Evolutionary conservation across 2,888 invertebrate species (phyloP), one percentile per base, ranked within the genome.

Genomic region (Oegoconia quadripuncta): DNA sequence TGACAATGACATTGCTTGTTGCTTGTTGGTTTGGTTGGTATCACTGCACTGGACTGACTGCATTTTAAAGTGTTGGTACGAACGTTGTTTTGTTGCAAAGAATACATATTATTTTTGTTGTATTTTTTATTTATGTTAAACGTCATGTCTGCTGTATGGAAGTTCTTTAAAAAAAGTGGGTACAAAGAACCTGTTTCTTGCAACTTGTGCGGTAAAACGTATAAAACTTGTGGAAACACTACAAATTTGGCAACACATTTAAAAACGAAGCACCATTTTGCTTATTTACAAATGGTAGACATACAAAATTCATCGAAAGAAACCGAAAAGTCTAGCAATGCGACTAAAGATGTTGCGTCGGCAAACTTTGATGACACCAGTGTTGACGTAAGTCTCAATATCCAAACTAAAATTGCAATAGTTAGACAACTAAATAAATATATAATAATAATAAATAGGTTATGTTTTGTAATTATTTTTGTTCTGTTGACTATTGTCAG

Each of bases 201-300:
- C 40, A 46, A 48, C 36, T 38, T 48, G 44, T 50, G 50, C 36
- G 48, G 42, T 30, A 50, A 50, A 46, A 48, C 29, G 26, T 50
- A 50, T 34, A 47, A 50, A 41, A 45, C 41, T 15, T 36, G 47
- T 35, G 50, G 50, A 26, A 50, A 50, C 26, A 46, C 48, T 16
- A 38, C 48, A 23, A 48, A 48, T 48, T 48, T 42, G 32, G 42
- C 41, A 22, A 32, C 44, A 44, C 46, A 46, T 38, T 41, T 51
- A 28, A 38, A 41, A 50, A 44, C 25, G 16, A 49, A 51, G 45
- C 45, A 51, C 26, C 31, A 49, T 13, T 22, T 38, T 45, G 47
- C 44, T 16, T 41, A 40, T 41, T 33, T 35, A 26, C 42, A 47
- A 36, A 28, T 43, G 26, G 11, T 8, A 26, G 26, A 26, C 26